Percentiles rank a stretch among this genome's conserved stretches.
Evolutionary conservation across 2,113 vertebrate species (phyloP).

Genomic region (Cromileptes altivelis): DNA sequence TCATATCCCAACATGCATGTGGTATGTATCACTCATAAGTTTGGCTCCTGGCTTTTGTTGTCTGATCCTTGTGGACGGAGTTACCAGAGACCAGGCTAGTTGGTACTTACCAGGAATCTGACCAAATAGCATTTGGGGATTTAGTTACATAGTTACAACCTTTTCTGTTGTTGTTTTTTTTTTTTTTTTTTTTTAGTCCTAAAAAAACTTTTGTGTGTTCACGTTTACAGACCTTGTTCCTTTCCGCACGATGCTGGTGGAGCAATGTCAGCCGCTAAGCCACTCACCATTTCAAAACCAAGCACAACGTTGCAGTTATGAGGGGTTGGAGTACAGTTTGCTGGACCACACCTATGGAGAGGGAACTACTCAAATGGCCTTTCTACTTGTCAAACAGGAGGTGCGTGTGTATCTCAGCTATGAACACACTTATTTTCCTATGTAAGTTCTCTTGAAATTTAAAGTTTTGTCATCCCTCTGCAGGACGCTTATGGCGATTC

Average conservation of each 20-base stretch:
- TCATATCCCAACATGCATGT: no score
- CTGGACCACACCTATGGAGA: conserved; percentile 64
- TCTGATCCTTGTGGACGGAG: background rate
- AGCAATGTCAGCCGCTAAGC: conserved; percentile 41
- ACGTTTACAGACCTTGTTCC: conserved; percentile 61
- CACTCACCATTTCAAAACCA: conserved; percentile 13
- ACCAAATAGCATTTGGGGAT: background rate
- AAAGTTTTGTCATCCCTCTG: background rate
- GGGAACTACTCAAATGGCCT: conserved; percentile 41
- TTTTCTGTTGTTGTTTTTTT: no score
- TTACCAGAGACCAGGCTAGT: background rate
- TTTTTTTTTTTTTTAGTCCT: background rate
- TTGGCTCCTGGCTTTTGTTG: background rate
- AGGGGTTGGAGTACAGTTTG: conserved; percentile 25
- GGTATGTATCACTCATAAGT: no score
- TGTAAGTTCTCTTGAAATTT: background rate
- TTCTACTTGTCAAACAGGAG: conserved; percentile 71
- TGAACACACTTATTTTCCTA: background rate
- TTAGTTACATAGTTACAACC: background rate
- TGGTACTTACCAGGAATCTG: background rate
- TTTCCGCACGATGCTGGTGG: conserved; percentile 21
- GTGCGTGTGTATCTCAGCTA: conserved; percentile 32
- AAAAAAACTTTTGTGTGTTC: conserved; percentile 20
- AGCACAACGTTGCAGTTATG: background rate
- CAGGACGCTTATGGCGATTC: conserved; percentile 33